Conservation (phyloP, 2,888 invertebrate species). For the Cheilosia grossa region DNA sequence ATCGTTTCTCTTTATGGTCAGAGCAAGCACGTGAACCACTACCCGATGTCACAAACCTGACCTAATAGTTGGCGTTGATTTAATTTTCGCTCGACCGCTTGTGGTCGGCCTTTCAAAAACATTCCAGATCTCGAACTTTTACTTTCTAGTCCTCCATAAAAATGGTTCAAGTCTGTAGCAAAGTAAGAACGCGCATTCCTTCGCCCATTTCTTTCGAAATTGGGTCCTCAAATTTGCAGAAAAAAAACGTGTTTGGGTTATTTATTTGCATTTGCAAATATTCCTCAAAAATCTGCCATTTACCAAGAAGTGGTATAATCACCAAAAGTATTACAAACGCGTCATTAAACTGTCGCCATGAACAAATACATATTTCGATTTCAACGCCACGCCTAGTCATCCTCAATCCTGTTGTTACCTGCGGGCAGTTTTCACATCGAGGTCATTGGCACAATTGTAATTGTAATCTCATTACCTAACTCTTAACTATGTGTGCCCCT, state of each 20-base stretch:
- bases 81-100: too few species aligned
- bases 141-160: neutral
- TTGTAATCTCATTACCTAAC: conserved; percentile 66
- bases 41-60: too few species aligned
- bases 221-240: neutral
- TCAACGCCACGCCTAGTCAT: conserved; percentile 4
- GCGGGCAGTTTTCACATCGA: conserved; percentile 26
- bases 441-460: conserved; percentile 49
- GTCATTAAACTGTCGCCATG: conserved; percentile 5
- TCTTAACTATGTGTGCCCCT: neutral
- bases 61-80: too few species aligned
- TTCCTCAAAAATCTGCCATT: conserved; percentile 2
- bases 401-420: conserved; percentile 29
- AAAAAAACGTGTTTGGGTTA: conserved; percentile 47
- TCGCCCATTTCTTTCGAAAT: conserved; percentile 36
- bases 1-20: too few species aligned
- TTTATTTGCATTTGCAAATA: conserved; percentile 46
- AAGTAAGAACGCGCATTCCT: neutral
- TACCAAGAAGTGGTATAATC: neutral
- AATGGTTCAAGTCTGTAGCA: conserved; percentile 42
- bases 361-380: too few species aligned
- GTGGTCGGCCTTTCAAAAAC: too few species aligned
- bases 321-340: conserved; percentile 14
- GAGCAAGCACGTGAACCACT: too few species aligned
- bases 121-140: neutral